A percentile compares a stretch with the other conserved stretches of the same genome.
Conservation (phyloP, 1,140 invertebrate genomes). For the Drosophila santomea region DNA sequence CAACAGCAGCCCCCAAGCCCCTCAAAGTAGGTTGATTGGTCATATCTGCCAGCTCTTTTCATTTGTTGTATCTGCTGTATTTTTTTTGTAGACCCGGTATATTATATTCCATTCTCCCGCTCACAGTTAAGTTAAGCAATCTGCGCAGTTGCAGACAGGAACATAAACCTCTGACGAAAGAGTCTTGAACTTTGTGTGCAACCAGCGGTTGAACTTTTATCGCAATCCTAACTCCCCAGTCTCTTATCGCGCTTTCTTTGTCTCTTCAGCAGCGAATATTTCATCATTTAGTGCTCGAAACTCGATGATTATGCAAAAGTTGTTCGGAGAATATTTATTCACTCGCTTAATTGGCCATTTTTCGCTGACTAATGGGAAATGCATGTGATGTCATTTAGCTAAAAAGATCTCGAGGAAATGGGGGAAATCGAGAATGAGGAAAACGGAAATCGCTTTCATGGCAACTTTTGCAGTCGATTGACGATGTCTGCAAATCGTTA, state of each 20-base stretch:
- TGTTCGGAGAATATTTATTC: slow-evolving; percentile 41
- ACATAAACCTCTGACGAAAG: slow-evolving; percentile 37
- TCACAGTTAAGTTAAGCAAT: slow-evolving; percentile 58
- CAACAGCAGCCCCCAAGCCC: slow-evolving; percentile 54
- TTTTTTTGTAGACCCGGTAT: slow-evolving; percentile 4
- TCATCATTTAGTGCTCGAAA: neutral
- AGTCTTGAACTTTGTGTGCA: slow-evolving; percentile 66
- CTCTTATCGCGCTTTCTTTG: slow-evolving; percentile 9
- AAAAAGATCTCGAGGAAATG: slow-evolving; percentile 2
- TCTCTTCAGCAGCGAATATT: slow-evolving; percentile 9
- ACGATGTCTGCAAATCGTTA: slow-evolving; percentile 28
- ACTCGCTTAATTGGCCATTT: slow-evolving; percentile 46
- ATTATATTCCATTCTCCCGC: slow-evolving; percentile 11
- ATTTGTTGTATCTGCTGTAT: neutral
- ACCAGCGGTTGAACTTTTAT: slow-evolving; percentile 53
- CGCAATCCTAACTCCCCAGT: slow-evolving; percentile 23
- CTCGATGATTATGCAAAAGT: slow-evolving; percentile 35
- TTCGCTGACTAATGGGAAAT: slow-evolving; percentile 61
- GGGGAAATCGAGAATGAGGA: slow-evolving; percentile 6
- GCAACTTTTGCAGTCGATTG: neutral
- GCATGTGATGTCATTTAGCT: slow-evolving; percentile 55
- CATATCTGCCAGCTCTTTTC: slow-evolving; percentile 46
- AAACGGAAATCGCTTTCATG: slow-evolving; percentile 31
- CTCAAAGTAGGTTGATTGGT: slow-evolving; percentile 82
- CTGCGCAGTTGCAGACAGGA: slow-evolving; percentile 74